Conservation (phyloP, 2,113 vertebrate genomes). For the Vanacampus margaritifer region DNA sequence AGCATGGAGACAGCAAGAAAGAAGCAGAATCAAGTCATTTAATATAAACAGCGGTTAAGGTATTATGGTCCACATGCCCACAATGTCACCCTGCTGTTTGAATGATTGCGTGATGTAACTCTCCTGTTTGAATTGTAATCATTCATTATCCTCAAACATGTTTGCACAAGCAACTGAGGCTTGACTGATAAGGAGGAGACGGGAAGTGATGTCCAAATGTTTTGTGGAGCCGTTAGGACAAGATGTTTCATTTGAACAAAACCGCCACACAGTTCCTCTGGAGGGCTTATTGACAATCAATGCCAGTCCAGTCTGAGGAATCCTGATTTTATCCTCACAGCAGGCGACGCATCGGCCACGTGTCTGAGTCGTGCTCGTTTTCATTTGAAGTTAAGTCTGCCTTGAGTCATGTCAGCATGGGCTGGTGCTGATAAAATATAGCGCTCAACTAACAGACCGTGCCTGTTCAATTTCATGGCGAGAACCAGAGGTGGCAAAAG, state of each 20-base stretch:
- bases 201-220: constrained; percentile 17
- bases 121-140: constrained; percentile 22
- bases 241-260: constrained; percentile 23
- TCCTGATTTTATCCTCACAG: constrained; percentile 9
- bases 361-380: constrained; percentile 10
- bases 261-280: constrained; percentile 8
- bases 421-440: not conserved
- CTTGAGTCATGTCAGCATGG: not conserved
- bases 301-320: constrained; percentile 2
- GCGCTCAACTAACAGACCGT: too few species aligned
- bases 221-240: constrained; percentile 13
- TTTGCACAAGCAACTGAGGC: constrained; percentile 37
- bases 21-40: not conserved
- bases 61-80: not conserved
- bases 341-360: constrained; percentile 15
- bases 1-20: not conserved
- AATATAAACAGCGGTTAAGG: not conserved
- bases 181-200: constrained; percentile 47
- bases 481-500: not conserved
- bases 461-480: not conserved
- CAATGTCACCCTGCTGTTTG: constrained; percentile 2
- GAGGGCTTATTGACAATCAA: constrained; percentile 22
- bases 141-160: constrained; percentile 24
- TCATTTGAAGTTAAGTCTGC: constrained; percentile 40
- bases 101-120: not conserved